Percentiles rank a stretch among this genome's conserved stretches.
Evolutionary conservation across 1,140 invertebrate species (phyloP).

Genomic region (Aphis gossypii): DNA sequence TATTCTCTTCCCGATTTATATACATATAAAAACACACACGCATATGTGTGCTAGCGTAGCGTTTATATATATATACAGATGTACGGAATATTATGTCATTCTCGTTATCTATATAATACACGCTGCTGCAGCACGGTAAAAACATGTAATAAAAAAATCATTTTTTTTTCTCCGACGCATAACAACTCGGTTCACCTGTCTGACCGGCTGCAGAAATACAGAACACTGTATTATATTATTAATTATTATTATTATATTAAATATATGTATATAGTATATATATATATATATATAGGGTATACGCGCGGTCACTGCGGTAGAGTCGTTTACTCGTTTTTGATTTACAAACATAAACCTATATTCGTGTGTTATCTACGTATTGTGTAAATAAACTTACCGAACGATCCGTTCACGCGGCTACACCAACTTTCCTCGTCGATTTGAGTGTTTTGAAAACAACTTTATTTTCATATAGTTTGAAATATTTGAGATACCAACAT

Average conservation of each 20-base stretch:
- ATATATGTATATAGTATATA: neutral
- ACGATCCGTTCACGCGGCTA: no score
- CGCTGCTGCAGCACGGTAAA: neutral
- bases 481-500: no score
- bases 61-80: neutral
- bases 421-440: no score
- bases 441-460: no score
- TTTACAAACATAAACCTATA: neutral
- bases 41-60: no score
- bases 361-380: no score
- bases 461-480: no score
- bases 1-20: neutral
- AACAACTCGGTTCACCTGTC: conserved; percentile 33
- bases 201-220: conserved; percentile 10
- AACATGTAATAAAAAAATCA: neutral
- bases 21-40: no score
- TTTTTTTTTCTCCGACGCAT: neutral
- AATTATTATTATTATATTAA: neutral
- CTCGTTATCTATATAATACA: neutral
- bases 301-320: neutral
- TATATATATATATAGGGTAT: neutral
- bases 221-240: neutral
- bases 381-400: no score
- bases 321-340: neutral
- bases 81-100: neutral